Base-by-base conservation (phyloP, 2,888 invertebrate genomes). In the Chalcis sispes region DNA sequence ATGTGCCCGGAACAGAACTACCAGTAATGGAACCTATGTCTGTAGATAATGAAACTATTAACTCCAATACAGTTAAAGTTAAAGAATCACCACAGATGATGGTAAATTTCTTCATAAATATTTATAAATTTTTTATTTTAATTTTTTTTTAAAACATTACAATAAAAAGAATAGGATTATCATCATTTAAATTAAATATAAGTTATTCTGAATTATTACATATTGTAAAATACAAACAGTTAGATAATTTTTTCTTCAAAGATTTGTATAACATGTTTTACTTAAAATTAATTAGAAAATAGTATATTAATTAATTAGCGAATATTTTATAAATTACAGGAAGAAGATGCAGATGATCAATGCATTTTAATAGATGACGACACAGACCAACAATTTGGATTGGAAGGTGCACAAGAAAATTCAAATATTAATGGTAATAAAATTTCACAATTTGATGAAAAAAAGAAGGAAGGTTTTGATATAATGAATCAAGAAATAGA, bases 321-420 rank as follows among this genome's bases (percentile, higher is more conserved):
- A n/a, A n/a, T 46, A 23, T 48, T 46, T 27, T 25, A 0, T 29
- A 64, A 36, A 36, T 59, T 67, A 32, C 15, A 76, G 75, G 66
- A 76, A n/a, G 75, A 64, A 10, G 58, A 48, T 46, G n/a, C n/a
- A 10, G 75, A 78, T 25, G 73, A 75, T 40, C 72, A 76, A 15
- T 75, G 72, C 10, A 78, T 78, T 20, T 25, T 78, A 13, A 75
- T 75, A 50, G 78, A 78, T 58, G 78, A 78, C 58, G 78, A 78
- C 36, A 32, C 29, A 52, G 75, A 76, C 61, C 74, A 70, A 52
- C 65, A 75, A 10, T 70, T 62, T 70, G 78, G 29, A n/a, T 20
- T 72, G 13, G 72, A 71, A 27, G 69, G 73, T 7, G 29, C 42
- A 3, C 18, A 18, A 32, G 36, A 67, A 23, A 29, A 65, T 36